Evolutionary conservation across 2,797 vertebrate species (phyloP), one percentile per base, ranked within the genome.

Genomic region (Jordanella pulchra): DNA sequence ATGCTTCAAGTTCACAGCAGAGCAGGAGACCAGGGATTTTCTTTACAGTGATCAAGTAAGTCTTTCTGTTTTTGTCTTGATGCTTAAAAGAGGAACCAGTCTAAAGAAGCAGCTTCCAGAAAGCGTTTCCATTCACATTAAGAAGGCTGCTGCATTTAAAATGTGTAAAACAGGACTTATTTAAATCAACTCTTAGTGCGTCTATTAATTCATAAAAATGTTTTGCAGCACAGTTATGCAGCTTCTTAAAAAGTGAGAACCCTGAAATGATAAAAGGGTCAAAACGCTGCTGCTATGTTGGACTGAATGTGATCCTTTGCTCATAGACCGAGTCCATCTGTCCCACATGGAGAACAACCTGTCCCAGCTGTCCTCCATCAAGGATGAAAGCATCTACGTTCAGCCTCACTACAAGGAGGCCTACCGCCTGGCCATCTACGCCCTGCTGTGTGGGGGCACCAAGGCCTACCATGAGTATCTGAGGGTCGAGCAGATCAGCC

Each of bases 391-490:
- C 84, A 85, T 74, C 87, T 96, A 95, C 73, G 77, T 97, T 42
- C 95, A 96, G 81, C 96, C 97, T 0, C 96, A 96, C 78, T 98
- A 98, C 72, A 96, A 93, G 71, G 97, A 98, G 44, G 92, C 95
- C 76, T 97, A 97, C 78, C 94, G 96, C 3, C 79, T 98, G 84
- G 97, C 97, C 54, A 94, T 97, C 6, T 97, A 97, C 77, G 94
- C 90, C 2, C 90, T 98, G 21, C 95, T 97, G 42, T 96, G 96
- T 53, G 93, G 94, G 2, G 97, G 96, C 51, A 82, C 89, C n/a
- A 93, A 96, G 75, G 94, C 95, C 54, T 98, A 97, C 78, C 89
- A 95, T 72, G 95, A 97, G 76, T 97, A 95, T 89, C 94, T 98
- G 73, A 79, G 75, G 6, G 94, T 94, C 17, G 97, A 98, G 88